These are phyloP conservation scores for Amiota minor DNA, from an alignment of 2,888 invertebrate species.

Conservation along the genomic window DNA sequence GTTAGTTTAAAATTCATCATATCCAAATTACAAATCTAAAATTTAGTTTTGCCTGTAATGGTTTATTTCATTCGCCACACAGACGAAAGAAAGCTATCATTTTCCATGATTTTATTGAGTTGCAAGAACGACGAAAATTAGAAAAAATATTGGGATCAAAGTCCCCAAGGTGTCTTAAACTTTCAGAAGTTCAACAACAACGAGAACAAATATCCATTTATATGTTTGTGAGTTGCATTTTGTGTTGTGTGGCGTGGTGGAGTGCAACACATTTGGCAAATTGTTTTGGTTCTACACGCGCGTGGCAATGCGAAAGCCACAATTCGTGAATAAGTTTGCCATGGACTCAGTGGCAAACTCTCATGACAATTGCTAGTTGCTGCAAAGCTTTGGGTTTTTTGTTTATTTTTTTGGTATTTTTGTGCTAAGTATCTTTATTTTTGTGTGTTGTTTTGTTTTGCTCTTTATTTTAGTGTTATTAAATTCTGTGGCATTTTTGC, in stretches of 20 bases:
- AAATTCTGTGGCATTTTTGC: slow-evolving; percentile 23
- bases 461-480: slow-evolving; percentile 20
- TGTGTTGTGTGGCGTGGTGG: too few relatives aligned
- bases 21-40: too few relatives aligned
- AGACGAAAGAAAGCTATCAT: too few relatives aligned
- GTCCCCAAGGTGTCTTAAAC: too few relatives aligned
- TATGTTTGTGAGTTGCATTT: too few relatives aligned
- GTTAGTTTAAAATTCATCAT: too few relatives aligned
- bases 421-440: too few relatives aligned
- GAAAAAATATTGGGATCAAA: background rate
- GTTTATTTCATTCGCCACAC: background rate
- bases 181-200: too few relatives aligned
- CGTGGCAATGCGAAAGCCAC: slow-evolving; percentile 13
- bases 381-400: background rate
- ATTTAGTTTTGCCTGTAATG: background rate
- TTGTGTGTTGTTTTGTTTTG: too few relatives aligned
- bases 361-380: slow-evolving; percentile 9
- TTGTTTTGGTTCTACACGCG: background rate
- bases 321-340: background rate
- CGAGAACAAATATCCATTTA: too few relatives aligned
- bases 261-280: slow-evolving; percentile 19
- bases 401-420: too few relatives aligned
- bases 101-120: too few relatives aligned
- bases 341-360: background rate
- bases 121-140: background rate